Evolutionary conservation across 2,888 invertebrate genomes (phyloP), one percentile per base, ranked within the genome.

Genomic region (Cyaniris semiargus): DNA sequence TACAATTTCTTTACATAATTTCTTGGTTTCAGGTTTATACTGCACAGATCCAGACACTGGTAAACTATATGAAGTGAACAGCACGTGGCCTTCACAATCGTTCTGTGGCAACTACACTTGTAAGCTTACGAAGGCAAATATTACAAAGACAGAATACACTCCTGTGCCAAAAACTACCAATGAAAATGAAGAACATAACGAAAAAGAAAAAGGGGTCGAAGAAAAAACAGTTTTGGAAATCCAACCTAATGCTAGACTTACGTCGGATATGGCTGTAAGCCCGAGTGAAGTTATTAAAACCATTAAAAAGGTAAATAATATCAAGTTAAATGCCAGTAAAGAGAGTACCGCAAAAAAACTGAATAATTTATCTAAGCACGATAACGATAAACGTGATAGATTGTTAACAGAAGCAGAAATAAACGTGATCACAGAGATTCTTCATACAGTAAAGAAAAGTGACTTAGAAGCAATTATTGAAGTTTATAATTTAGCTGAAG

Each of bases 21-120:
- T 23, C 3, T 23, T 60, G 27, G 4, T 91, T 92, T 44, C 91
- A 94, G 94, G 85, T 8, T 84, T 88, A 60, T 90, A 86, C 83
- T 94, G 94, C 81, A 86, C 89, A 80, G 94, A 94, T 82, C 94
- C 94, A 27, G 92, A 93, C 27, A 91, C 93, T 0, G 90, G 89
- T 0, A 88, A 88, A 78, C 83, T 92, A 1, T 85, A 94, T 78
- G 81, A 86, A 7, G 85, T 88, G 0, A 92, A 93, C 80, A 84
- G 89, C 27, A 91, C 92, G 8, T 94, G 94, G 94, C 82, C 86
- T 1, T 89, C 94, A 0, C 83, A 84, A 31, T 84, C 88, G 1
- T 94, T 94, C 78, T 94, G 94, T 75, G 94, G 94, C 1, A 92
- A 89, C 80, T 94, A 93, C 79, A 90, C 90, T 6, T 94, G 94